Conservation (phyloP, 2,888 invertebrate species). For the Molanna angustata region DNA sequence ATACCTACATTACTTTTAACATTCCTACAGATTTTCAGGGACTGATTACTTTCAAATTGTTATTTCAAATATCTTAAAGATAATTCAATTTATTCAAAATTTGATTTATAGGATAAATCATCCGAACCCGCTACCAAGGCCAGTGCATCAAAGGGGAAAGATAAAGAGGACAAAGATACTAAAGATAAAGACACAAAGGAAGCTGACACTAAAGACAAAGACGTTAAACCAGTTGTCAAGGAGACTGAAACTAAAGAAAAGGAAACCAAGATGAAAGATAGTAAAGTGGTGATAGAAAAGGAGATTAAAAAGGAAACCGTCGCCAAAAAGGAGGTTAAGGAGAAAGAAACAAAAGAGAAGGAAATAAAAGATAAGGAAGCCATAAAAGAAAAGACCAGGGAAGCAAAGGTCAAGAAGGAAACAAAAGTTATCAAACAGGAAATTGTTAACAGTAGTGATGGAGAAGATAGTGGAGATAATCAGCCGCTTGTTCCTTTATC, state of each 20-base stretch:
- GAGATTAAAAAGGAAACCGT: conserved; percentile 35
- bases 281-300: conserved; percentile 32
- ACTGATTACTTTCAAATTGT: too few species aligned
- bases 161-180: conserved; percentile 34
- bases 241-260: conserved; percentile 23
- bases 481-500: conserved; percentile 43
- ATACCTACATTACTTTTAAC: too few species aligned
- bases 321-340: conserved; percentile 21
- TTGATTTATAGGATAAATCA: conserved; percentile 26
- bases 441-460: conserved; percentile 44
- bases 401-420: conserved; percentile 38
- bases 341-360: conserved; percentile 29
- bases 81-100: too few species aligned
- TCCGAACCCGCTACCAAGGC: conserved; percentile 17
- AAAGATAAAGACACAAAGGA: conserved; percentile 41
- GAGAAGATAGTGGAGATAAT: conserved; percentile 43
- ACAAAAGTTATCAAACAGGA: conserved; percentile 45
- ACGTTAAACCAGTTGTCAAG: conserved; percentile 36
- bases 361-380: conserved; percentile 25
- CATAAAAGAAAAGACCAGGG: conserved; percentile 35
- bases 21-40: too few species aligned
- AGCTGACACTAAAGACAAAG: conserved; percentile 35
- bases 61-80: too few species aligned
- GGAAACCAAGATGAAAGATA: conserved; percentile 26
- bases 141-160: conserved; percentile 30